Evolutionary conservation across 2,797 vertebrate genomes (phyloP).

Genomic region (Coccyzus lansbergi): DNA sequence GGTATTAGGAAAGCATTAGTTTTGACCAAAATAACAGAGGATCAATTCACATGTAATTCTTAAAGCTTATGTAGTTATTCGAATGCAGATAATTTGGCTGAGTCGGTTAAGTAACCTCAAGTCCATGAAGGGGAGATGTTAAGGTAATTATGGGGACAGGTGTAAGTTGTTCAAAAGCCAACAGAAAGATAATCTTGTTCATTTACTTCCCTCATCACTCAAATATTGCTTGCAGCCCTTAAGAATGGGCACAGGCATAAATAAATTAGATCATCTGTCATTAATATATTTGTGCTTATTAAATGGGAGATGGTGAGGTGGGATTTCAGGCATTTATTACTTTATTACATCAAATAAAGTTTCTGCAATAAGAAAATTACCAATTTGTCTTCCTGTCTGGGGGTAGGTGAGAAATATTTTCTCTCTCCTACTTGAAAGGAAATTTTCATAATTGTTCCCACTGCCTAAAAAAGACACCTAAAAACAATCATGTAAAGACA

Average conservation of each 20-base stretch:
- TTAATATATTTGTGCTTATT: not conserved
- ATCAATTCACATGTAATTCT: not conserved
- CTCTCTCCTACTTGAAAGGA: not conserved
- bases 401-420: not conserved
- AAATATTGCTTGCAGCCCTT: not conserved
- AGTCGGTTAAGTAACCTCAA: constrained; percentile 2
- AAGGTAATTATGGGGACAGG: not conserved
- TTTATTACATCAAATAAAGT: not conserved
- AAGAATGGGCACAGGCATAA: not conserved
- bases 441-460: not conserved
- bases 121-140: not conserved
- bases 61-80: not conserved
- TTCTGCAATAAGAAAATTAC: not conserved
- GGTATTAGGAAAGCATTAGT: not conserved
- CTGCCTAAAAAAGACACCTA: not conserved
- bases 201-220: not conserved
- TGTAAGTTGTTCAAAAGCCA: not conserved
- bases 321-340: not conserved
- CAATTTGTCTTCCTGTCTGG: not conserved
- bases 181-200: not conserved
- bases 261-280: not conserved
- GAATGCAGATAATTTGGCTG: constrained; percentile 2
- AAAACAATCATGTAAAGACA: not conserved
- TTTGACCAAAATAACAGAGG: not conserved
- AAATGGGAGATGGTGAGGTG: not conserved